These are phyloP conservation scores for Neotoxoptera formosana DNA, from an alignment of 1,140 invertebrate species.

Conservation along the genomic window DNA sequence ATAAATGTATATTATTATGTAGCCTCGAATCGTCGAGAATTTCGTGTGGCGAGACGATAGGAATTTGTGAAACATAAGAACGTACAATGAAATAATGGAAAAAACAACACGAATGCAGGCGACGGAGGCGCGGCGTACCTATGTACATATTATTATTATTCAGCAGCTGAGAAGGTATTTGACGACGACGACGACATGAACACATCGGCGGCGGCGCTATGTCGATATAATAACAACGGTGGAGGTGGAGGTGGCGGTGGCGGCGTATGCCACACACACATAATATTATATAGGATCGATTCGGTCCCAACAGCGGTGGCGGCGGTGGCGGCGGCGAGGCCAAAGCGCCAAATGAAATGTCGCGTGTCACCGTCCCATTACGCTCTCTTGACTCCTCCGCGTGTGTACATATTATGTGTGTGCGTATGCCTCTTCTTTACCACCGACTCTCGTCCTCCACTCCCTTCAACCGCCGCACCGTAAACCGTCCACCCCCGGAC, in stretches of 20 bases:
- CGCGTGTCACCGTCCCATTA: slow-evolving; percentile 46
- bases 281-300: slow-evolving; percentile 5
- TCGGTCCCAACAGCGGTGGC: not conserved
- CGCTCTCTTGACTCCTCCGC: slow-evolving; percentile 34
- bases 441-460: not conserved
- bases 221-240: slow-evolving; percentile 20
- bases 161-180: not conserved
- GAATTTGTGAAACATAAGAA: not conserved
- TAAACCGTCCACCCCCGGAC: not conserved
- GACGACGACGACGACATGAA: not conserved
- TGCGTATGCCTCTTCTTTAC: not conserved
- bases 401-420: not conserved
- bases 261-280: not conserved
- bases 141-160: too few species aligned
- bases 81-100: not conserved
- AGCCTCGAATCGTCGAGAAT: not conserved
- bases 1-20: too few species aligned
- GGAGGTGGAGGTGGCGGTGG: not conserved
- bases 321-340: not conserved
- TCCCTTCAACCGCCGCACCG: not conserved
- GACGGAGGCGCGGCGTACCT: too few species aligned
- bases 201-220: not conserved
- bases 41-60: not conserved
- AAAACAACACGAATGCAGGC: not conserved
- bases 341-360: slow-evolving; percentile 44